These are phyloP conservation scores for Anas platyrhynchos DNA, from an alignment of 2,113 vertebrate genomes.

Conservation along the genomic window DNA sequence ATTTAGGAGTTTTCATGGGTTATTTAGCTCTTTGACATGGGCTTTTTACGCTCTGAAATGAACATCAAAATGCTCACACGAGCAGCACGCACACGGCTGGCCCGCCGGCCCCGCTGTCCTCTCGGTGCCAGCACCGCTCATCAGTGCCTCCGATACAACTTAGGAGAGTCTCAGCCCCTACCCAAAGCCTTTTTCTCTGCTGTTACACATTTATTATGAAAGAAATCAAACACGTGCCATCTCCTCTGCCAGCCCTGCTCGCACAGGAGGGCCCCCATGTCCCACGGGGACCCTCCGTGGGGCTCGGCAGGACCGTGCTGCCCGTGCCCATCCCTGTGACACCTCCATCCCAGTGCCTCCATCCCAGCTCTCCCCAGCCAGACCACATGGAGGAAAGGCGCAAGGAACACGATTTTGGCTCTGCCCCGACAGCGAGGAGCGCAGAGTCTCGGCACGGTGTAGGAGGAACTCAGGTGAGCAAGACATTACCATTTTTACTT, in stretches of 20 bases:
- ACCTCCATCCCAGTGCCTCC: too few species aligned
- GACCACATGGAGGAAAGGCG: too few species aligned
- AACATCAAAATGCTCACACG: neutral
- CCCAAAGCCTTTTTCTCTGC: neutral
- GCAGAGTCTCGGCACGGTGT: too few species aligned
- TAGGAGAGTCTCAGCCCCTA: neutral
- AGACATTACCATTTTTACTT: too few species aligned
- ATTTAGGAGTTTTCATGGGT: neutral
- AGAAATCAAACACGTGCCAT: too few species aligned
- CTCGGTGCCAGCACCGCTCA: neutral
- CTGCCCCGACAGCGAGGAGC: too few species aligned
- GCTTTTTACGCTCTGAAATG: neutral
- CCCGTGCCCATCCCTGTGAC: neutral
- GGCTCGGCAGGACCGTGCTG: neutral
- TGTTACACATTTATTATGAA: neutral
- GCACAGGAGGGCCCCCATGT: neutral
- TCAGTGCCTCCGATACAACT: neutral
- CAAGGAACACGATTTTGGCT: too few species aligned
- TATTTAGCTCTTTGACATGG: slow-evolving; percentile 14
- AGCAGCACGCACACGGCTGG: neutral
- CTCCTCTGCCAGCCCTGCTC: neutral
- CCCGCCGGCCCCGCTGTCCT: neutral
- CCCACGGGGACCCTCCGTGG: neutral
- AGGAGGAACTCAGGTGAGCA: too few species aligned
- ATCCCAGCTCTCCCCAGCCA: too few species aligned